phyloP scores from a whole-genome alignment of 1,140 invertebrate genomes.

The Spodoptera frugiperda region DNA sequence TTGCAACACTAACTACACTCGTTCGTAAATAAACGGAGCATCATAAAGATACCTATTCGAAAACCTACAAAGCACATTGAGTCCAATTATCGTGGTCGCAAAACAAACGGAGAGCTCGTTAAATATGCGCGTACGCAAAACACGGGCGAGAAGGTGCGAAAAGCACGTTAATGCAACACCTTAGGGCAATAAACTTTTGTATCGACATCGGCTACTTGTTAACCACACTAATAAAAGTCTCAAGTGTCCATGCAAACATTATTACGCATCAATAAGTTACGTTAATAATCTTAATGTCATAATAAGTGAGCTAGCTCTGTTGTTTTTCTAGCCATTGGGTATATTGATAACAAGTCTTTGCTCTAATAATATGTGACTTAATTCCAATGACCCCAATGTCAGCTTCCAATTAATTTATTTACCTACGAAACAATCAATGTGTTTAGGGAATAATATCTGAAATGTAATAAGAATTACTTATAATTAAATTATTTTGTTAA shows the following conservation, averaged over 20 bases:
- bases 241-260: slow-evolving; percentile 7
- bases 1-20: background rate
- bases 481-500: too few relatives aligned
- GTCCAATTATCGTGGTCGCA: slow-evolving; percentile 51
- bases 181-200: slow-evolving; percentile 69
- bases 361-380: slow-evolving; percentile 17
- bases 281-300: slow-evolving; percentile 19
- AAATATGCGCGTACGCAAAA: slow-evolving; percentile 57
- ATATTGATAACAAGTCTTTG: slow-evolving; percentile 29
- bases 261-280: background rate
- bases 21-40: background rate
- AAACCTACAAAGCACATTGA: slow-evolving; percentile 37
- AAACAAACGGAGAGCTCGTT: slow-evolving; percentile 50
- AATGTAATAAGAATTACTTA: too few relatives aligned
- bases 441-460: too few relatives aligned
- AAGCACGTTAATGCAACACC: slow-evolving; percentile 59
- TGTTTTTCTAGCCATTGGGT: slow-evolving; percentile 31
- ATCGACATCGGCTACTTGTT: slow-evolving; percentile 28
- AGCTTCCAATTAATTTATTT: slow-evolving; percentile 28
- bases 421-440: background rate
- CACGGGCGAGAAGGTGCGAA: slow-evolving; percentile 62
- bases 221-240: slow-evolving; percentile 3
- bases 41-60: background rate
- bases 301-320: slow-evolving; percentile 5
- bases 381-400: slow-evolving; percentile 35